phyloP scores from a whole-genome alignment of 2,888 invertebrate species.

The Machimus atricapillus region DNA sequence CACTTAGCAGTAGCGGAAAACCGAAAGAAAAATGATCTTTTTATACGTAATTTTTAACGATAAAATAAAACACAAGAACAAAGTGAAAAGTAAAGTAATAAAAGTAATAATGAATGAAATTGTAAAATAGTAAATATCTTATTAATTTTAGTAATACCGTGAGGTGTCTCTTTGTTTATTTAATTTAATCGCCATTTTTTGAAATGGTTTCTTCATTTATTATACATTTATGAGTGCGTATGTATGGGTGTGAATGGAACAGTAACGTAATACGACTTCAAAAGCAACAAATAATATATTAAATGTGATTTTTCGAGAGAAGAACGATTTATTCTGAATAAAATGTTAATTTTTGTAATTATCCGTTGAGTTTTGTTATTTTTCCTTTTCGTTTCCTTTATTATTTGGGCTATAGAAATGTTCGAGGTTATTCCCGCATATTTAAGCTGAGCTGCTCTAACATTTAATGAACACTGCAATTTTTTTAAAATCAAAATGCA shows the following conservation, averaged over 20 bases:
- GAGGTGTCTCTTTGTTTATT: background rate
- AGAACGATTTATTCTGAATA: conserved; percentile 18
- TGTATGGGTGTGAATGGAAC: background rate
- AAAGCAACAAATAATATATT: conserved; percentile 32
- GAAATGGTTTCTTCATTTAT: background rate
- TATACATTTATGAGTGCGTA: background rate
- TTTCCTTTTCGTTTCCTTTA: conserved; percentile 7
- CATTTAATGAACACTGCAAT: background rate
- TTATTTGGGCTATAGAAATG: background rate
- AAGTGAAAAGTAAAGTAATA: background rate
- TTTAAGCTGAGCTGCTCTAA: background rate
- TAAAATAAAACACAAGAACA: background rate
- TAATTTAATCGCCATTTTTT: conserved; percentile 4
- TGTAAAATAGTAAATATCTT: conserved; percentile 22
- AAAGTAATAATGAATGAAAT: background rate
- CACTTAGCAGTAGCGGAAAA: background rate
- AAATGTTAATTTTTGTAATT: conserved; percentile 37
- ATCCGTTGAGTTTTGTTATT: conserved; percentile 1
- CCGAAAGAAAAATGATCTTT: background rate
- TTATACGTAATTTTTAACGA: conserved; percentile 31
- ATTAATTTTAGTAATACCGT: background rate
- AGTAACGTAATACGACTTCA: background rate
- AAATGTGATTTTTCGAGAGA: conserved; percentile 23
- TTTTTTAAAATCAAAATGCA: background rate
- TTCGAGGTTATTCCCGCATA: background rate